Evolutionary conservation across 1,140 invertebrate species (phyloP).

Genomic region (Lordiphosa collinella): DNA sequence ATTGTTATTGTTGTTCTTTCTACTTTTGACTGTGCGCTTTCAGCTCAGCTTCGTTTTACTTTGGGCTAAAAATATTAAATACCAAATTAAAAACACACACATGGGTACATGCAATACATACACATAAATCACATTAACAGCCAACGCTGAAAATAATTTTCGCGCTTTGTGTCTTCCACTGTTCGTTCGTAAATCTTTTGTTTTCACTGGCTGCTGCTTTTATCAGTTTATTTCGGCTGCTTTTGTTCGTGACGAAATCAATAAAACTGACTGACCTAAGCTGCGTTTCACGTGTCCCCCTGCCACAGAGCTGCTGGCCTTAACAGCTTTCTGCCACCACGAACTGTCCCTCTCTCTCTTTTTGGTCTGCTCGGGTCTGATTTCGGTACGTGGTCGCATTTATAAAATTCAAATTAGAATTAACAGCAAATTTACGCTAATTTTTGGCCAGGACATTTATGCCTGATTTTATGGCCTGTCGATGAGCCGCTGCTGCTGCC

Average conservation of each 20-base stretch:
- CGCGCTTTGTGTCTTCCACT: conserved; percentile 35
- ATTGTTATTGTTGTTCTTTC: conserved; percentile 18
- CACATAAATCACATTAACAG: not conserved
- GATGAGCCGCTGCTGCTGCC: conserved; percentile 7
- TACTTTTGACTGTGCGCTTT: conserved; percentile 26
- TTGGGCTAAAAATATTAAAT: conserved; percentile 68
- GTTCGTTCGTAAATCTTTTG: conserved; percentile 27
- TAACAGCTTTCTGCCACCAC: conserved; percentile 9
- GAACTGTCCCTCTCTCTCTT: not conserved
- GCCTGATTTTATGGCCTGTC: conserved; percentile 10
- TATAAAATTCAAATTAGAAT: conserved; percentile 50
- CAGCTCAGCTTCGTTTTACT: conserved; percentile 54
- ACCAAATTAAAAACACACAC: conserved; percentile 19
- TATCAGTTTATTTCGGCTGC: conserved; percentile 66
- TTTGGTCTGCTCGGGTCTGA: conserved; percentile 12
- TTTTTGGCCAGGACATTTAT: conserved; percentile 9
- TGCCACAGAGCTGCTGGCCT: conserved; percentile 12
- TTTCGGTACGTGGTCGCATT: conserved; percentile 34
- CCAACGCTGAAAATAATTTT: conserved; percentile 69
- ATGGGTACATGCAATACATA: conserved; percentile 16
- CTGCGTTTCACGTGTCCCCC: conserved; percentile 26
- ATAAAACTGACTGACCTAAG: conserved; percentile 56
- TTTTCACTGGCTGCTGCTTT: conserved; percentile 35
- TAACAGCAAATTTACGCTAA: conserved; percentile 27
- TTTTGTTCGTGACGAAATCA: conserved; percentile 49